phyloP scores from a whole-genome alignment of 2,888 invertebrate species.

The Ditula angustiorana region DNA sequence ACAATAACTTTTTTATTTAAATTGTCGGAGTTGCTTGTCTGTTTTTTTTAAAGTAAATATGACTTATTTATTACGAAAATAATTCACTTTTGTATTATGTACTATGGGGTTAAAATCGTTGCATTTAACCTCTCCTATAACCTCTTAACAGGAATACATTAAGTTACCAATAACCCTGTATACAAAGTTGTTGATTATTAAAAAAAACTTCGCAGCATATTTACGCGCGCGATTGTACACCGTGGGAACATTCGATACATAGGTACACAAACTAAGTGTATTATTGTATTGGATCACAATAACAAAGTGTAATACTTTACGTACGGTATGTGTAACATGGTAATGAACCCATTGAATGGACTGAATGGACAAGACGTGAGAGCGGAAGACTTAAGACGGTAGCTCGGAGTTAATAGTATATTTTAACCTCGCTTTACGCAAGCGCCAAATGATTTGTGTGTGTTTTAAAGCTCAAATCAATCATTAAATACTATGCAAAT shows the following conservation, averaged over 20 bases:
- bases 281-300: constrained; percentile 42
- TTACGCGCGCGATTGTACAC: constrained; percentile 12
- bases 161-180: too few species aligned
- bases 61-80: too few species aligned
- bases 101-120: too few species aligned
- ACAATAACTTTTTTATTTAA: too few species aligned
- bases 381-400: not conserved
- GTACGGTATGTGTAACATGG: constrained; percentile 38
- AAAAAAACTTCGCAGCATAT: not conserved
- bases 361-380: constrained; percentile 15
- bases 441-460: not conserved
- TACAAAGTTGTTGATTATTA: too few species aligned
- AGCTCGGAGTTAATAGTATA: not conserved
- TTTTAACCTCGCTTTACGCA: not conserved
- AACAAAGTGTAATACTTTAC: constrained; percentile 40
- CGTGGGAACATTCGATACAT: constrained; percentile 50
- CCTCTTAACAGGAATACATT: too few species aligned
- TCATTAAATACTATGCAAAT: not conserved
- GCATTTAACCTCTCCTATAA: too few species aligned
- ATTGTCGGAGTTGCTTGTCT: too few species aligned
- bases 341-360: constrained; percentile 32
- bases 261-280: constrained; percentile 21
- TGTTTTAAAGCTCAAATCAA: too few species aligned
- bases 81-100: too few species aligned
- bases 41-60: too few species aligned